phyloP scores from a whole-genome alignment of 1,140 invertebrate genomes.

The Aleiodes sp. region DNA sequence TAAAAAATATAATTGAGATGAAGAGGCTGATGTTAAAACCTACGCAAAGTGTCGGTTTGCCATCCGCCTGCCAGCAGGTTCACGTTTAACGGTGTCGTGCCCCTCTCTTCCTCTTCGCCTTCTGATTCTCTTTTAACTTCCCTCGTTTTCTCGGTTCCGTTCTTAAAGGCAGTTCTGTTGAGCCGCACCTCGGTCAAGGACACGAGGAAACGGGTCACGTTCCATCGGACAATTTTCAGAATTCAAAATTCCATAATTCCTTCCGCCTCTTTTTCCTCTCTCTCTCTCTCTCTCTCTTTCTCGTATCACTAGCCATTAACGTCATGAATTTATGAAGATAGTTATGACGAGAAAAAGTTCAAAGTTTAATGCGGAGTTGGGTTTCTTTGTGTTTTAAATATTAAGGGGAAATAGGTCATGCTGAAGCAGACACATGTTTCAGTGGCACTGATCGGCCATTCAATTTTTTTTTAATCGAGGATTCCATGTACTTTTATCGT shows the following conservation, averaged over 20 bases:
- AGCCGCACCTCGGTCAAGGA: constrained; percentile 55
- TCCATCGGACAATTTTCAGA: constrained; percentile 31
- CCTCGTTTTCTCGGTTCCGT: constrained; percentile 28
- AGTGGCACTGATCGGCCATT: too few relatives aligned
- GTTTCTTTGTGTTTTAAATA: too few relatives aligned
- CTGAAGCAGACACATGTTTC: too few relatives aligned
- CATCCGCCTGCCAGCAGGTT: constrained; percentile 35
- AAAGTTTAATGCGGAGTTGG: too few relatives aligned
- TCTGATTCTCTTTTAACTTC: neutral
- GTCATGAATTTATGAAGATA: too few relatives aligned
- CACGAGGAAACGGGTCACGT: constrained; percentile 51
- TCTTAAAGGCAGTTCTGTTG: constrained; percentile 25
- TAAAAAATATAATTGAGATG: neutral
- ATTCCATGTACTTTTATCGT: too few relatives aligned
- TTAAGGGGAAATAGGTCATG: too few relatives aligned
- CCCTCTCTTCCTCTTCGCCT: constrained; percentile 41
- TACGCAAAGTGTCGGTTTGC: constrained; percentile 18
- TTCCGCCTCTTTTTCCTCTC: neutral
- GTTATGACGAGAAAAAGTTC: too few relatives aligned
- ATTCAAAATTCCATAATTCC: constrained; percentile 4
- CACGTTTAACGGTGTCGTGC: constrained; percentile 42
- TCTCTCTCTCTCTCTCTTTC: too few relatives aligned
- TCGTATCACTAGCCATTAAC: neutral
- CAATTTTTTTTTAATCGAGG: too few relatives aligned
- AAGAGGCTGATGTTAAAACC: constrained; percentile 17